Base-by-base conservation (phyloP, 2,797 vertebrate genomes). In the Gymnoscopelus braueri region DNA sequence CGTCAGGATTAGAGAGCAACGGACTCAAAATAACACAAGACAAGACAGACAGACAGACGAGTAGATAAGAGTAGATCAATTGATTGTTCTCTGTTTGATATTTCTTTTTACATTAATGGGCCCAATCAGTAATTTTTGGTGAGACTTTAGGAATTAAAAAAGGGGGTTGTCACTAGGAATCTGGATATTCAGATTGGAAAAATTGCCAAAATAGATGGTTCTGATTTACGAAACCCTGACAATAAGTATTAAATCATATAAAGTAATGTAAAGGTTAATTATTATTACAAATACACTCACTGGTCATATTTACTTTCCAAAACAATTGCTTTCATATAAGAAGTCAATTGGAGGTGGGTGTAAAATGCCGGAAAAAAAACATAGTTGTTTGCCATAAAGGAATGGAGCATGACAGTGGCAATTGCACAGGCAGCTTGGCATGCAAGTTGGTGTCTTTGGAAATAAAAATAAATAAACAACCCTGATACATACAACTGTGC, bases 401-500 rank as follows among this genome's bases (percentile, higher is more conserved):
- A 84, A 94, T 94, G 93, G 83, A 85, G 79, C 85, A 94, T 94
- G 93, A 86, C 67, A 89, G 85, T 81, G 77, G 90, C 88, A 89
- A 73, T 90, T 88, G 92, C 90, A 93, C 92, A 94, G 84, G 90
- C 92, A 93, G 92, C 87, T 88, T 81, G 76, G 88, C 93, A 94
- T 94, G 94, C 94, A 93, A 83, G 87, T 91, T 81, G 88, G 84
- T 84, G 86, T 90, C 84, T 93, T 85, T 15, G 74, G 68, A 23
- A 10, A 56, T 52, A 84, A 72, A 84, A 52, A 88, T 87, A 84
- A 93, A 88, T 79, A 92, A 94, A 92, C 84, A 87, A 84, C 90
- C 87, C 82, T 91, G 86, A 94, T 94, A 94, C 92, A 94, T 93
- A 94, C 93, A 95, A 90, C 92, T 92, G 89, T 88, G 93, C 78